Base-by-base conservation (phyloP, 1,140 invertebrate genomes). In the Hirudo medicinalis region DNA sequence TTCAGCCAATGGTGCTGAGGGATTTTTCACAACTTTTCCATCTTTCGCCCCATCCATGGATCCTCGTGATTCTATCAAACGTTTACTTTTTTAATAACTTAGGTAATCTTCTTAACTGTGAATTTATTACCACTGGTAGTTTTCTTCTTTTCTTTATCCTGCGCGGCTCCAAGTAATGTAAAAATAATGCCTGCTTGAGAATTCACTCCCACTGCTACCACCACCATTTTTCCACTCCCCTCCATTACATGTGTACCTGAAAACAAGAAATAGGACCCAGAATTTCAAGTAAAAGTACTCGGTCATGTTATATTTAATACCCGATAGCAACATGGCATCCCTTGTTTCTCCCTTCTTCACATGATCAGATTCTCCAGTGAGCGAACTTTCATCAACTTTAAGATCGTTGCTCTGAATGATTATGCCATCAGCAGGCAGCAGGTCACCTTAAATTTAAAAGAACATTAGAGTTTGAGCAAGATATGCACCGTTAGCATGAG, bases 121-220 rank as follows among this genome's bases (percentile, higher is more conserved):
- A 49, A 49, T 49, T 2, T 9, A 17, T 49, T 77, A 92, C 91
- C 83, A 93, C 88, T 13, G 43, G 43, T 49, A 17, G 9, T 49
- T 49, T 49, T 49, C 76, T 90, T 88, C 78, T 94, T 89, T 78
- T 92, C 90, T 79, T 94, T 89, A 79, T 94, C 91, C 19, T 91
- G 90, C 60, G 94, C 92, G 54, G 94, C 95, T 67, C 95, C 95
- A 73, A 99, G 86, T 3, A 99, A 85, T 15, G 94, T 96, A 84
- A 99, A 97, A 79, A 99, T 99, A 79, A 99, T 99, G 82, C 96
- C 96, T 70, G 95, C 94, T 81, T 99, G 96, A 2, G 95, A 99
- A 83, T 98, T 98, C 60, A 98, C 90, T 78, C 96, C 96, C 43
- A 99, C 96, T 55, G 95, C 96, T 54, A 92, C 90, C 66, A 99